These are phyloP conservation scores for Nixonia krombeini DNA, from an alignment of 1,140 invertebrate species.

Conservation along the genomic window DNA sequence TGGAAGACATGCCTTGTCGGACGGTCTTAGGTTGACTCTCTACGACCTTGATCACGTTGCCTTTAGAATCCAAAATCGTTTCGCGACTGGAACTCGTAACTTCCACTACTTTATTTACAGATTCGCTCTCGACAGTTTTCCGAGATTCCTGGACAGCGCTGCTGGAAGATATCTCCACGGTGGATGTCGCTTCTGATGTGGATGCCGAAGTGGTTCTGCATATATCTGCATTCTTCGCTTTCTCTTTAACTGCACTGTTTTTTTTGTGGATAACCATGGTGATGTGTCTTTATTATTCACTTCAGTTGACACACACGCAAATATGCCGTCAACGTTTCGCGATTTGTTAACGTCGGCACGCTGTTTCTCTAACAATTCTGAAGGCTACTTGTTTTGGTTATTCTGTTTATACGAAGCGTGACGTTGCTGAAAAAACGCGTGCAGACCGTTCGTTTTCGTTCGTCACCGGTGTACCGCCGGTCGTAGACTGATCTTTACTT, in stretches of 20 bases:
- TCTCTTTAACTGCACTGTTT: too few species aligned
- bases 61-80: slow-evolving; percentile 60
- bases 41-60: slow-evolving; percentile 58
- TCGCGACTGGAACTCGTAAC: slow-evolving; percentile 50
- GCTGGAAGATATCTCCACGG: too few species aligned
- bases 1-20: slow-evolving; percentile 11
- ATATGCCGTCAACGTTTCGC: too few species aligned
- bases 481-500: slow-evolving; percentile 41
- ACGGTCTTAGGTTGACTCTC: slow-evolving; percentile 43
- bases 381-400: too few species aligned
- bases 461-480: slow-evolving; percentile 35
- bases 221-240: too few species aligned
- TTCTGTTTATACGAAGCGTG: slow-evolving; percentile 16
- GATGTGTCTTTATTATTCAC: neutral
- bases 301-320: too few species aligned
- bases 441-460: slow-evolving; percentile 26
- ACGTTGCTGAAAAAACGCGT: neutral
- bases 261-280: too few species aligned
- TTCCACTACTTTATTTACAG: slow-evolving; percentile 16
- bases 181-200: slow-evolving; percentile 47
- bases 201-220: slow-evolving; percentile 18
- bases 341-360: too few species aligned
- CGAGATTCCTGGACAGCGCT: slow-evolving; percentile 57
- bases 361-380: too few species aligned
- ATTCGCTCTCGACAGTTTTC: too few species aligned